Conservation (phyloP, 2,888 invertebrate species). For the Gnatocerus cornutus region DNA sequence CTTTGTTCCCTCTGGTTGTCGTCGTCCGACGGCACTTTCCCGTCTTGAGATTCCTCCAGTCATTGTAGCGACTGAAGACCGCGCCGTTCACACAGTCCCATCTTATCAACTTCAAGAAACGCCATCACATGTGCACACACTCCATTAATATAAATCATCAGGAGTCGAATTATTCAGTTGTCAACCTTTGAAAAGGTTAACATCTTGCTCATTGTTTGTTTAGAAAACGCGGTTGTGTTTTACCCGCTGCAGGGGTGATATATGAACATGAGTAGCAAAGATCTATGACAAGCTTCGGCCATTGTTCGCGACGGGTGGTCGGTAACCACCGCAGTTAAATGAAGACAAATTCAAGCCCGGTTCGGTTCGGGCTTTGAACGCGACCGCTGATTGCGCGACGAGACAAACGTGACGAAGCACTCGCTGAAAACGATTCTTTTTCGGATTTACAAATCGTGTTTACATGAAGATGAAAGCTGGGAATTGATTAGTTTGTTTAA, state of each 20-base stretch:
- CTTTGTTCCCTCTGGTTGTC: too few relatives aligned
- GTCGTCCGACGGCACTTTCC: too few relatives aligned
- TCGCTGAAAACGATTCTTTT: conserved; percentile 8
- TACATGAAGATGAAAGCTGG: too few relatives aligned
- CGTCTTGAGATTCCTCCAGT: too few relatives aligned
- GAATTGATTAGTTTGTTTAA: conserved; percentile 3
- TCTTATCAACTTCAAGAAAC: neutral
- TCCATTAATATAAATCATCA: conserved; percentile 42
- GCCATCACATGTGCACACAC: conserved; percentile 6
- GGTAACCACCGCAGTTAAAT: conserved; percentile 69
- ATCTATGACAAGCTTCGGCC: conserved; percentile 64
- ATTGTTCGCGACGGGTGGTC: conserved; percentile 70
- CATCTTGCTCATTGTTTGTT: conserved; percentile 54
- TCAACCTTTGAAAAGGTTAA: conserved; percentile 61
- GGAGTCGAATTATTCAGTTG: conserved; percentile 57
- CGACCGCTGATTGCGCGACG: conserved; percentile 42
- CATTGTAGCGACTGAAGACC: too few relatives aligned
- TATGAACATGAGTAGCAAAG: conserved; percentile 65
- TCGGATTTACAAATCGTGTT: neutral
- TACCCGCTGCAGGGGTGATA: conserved; percentile 59
- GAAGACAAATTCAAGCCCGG: conserved; percentile 69
- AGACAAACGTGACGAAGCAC: conserved; percentile 36
- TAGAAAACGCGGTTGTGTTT: conserved; percentile 37
- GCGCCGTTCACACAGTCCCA: too few relatives aligned
- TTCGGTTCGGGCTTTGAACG: conserved; percentile 11